Conservation (phyloP, 1,140 invertebrate genomes). For the Agrypnia vestita region DNA sequence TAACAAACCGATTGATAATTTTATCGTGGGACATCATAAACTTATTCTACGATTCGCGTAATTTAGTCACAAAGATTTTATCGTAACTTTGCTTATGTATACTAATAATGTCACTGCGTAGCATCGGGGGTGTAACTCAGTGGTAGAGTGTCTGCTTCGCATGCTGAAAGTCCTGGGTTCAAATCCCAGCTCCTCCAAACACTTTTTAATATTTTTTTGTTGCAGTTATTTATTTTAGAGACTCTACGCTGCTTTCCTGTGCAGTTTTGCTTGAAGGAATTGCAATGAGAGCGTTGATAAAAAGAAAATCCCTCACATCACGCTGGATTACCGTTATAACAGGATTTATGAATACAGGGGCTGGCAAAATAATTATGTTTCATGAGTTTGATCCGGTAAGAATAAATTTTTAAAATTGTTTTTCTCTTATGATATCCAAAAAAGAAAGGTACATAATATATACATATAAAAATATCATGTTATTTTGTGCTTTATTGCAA, state of each 20-base stretch:
- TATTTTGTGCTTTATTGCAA: too few relatives aligned
- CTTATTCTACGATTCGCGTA: too few relatives aligned
- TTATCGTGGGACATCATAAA: too few relatives aligned
- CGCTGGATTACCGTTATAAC: conserved; percentile 28
- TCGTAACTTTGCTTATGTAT: too few relatives aligned
- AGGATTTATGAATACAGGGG: conserved; percentile 16
- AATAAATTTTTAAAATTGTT: too few relatives aligned
- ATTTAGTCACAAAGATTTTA: too few relatives aligned
- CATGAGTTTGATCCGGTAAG: conserved; percentile 51
- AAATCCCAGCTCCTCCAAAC: conserved; percentile 81
- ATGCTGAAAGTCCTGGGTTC: conserved; percentile 85
- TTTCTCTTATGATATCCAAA: neutral
- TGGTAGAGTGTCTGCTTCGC: conserved; percentile 86
- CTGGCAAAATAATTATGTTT: conserved; percentile 51
- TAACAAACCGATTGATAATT: too few relatives aligned
- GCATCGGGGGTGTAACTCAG: conserved; percentile 81
- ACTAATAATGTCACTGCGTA: neutral
- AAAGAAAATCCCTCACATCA: neutral
- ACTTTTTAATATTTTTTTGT: conserved; percentile 34
- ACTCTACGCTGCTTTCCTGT: conserved; percentile 25
- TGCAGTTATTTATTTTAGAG: conserved; percentile 46
- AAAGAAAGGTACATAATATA: neutral
- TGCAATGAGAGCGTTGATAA: conserved; percentile 17
- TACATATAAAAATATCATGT: too few relatives aligned
- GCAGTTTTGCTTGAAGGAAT: conserved; percentile 34